Evolutionary conservation across 2,888 invertebrate species (phyloP).

Genomic region (Empis livida): DNA sequence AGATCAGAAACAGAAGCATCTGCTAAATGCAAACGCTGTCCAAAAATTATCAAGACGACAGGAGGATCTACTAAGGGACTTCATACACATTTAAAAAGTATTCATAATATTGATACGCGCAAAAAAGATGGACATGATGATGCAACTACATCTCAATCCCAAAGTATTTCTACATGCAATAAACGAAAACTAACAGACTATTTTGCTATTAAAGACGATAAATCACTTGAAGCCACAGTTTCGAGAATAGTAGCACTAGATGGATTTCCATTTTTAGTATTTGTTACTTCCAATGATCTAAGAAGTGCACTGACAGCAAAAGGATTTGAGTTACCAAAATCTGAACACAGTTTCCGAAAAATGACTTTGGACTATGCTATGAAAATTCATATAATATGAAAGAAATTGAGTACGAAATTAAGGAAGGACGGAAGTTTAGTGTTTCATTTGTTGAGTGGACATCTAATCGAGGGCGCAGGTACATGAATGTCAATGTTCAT

Average conservation of each 20-base stretch:
- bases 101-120: conserved; percentile 1
- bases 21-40: conserved; percentile 1
- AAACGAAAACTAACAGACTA: not conserved
- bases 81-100: conserved; percentile 1
- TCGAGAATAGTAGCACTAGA: conserved; percentile 3
- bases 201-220: conserved; percentile 1
- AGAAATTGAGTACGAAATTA: conserved; percentile 1
- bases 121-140: conserved; percentile 1
- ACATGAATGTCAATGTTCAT: conserved; percentile 5
- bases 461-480: conserved; percentile 2
- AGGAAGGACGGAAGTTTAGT: not conserved
- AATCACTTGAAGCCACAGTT: conserved; percentile 1
- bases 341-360: conserved; percentile 1
- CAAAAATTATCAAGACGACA: not conserved
- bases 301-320: conserved; percentile 2
- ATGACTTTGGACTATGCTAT: not conserved
- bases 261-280: conserved; percentile 3
- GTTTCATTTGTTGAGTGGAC: conserved; percentile 6
- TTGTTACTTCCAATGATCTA: conserved; percentile 3
- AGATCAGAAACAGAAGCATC: too few species aligned
- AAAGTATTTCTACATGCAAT: conserved; percentile 1
- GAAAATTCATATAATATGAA: not conserved
- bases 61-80: not conserved
- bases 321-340: conserved; percentile 3
- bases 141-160: conserved; percentile 2